Evolutionary conservation across 1,140 invertebrate genomes (phyloP).

Genomic region (Propsilocerus akamusi): DNA sequence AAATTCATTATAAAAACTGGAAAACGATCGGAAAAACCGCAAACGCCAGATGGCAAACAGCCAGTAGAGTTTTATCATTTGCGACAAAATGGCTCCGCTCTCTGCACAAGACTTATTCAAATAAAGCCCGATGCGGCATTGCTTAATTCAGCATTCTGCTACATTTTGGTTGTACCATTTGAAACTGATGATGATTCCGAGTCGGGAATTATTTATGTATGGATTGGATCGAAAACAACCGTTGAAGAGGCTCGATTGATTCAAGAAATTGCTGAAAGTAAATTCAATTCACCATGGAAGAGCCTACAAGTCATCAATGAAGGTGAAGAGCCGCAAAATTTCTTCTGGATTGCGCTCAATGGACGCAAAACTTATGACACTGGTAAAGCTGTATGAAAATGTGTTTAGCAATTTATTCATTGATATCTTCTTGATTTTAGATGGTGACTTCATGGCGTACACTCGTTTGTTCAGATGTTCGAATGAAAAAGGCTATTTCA

Average conservation of each 20-base stretch:
- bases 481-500: slow-evolving; percentile 98
- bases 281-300: slow-evolving; percentile 81
- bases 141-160: slow-evolving; percentile 76
- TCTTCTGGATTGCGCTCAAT: slow-evolving; percentile 93
- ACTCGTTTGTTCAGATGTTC: slow-evolving; percentile 94
- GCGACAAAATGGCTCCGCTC: slow-evolving; percentile 83
- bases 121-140: slow-evolving; percentile 57
- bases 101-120: slow-evolving; percentile 89
- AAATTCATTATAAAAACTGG: slow-evolving; percentile 90
- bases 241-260: slow-evolving; percentile 73
- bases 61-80: slow-evolving; percentile 88
- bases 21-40: slow-evolving; percentile 47
- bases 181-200: slow-evolving; percentile 73
- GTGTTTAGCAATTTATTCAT: background rate
- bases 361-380: slow-evolving; percentile 84
- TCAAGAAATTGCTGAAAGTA: slow-evolving; percentile 84
- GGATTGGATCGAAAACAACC: slow-evolving; percentile 84
- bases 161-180: slow-evolving; percentile 91
- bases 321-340: slow-evolving; percentile 96
- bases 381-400: background rate
- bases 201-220: slow-evolving; percentile 91
- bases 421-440: slow-evolving; percentile 19
- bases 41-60: slow-evolving; percentile 28
- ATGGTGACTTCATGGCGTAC: slow-evolving; percentile 86
- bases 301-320: slow-evolving; percentile 74